Percentiles rank a stretch among this genome's conserved stretches.
phyloP scores from a whole-genome alignment of 92 coral and sea anemone species.

The Bergia puertoricense region DNA sequence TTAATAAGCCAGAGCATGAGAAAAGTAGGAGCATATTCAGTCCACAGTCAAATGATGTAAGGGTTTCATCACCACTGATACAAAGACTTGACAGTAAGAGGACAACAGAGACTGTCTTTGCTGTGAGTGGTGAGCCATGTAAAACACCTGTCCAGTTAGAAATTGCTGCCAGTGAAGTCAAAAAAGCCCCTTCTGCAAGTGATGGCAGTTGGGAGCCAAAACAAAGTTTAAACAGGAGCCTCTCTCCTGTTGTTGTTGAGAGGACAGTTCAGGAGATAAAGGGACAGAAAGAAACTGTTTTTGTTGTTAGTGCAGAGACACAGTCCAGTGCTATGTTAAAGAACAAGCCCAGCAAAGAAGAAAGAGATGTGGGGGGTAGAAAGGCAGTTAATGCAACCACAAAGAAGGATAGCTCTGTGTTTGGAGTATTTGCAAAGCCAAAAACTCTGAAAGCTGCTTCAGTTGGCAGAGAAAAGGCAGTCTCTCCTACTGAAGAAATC shows the following conservation, averaged over 20 bases:
- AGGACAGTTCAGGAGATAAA: conserved; percentile 15
- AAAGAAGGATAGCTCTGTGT: background rate
- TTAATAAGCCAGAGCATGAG: background rate
- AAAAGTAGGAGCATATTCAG: conserved; percentile 9
- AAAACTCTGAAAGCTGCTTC: conserved; percentile 26
- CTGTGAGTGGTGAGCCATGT: conserved; percentile 33
- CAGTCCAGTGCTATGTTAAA: conserved; percentile 1
- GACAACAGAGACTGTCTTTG: conserved; percentile 38
- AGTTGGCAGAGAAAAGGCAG: conserved; percentile 4
- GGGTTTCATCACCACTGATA: background rate
- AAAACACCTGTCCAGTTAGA: background rate
- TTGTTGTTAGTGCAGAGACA: conserved; percentile 52
- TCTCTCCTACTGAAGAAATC: conserved; percentile 22
- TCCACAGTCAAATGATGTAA: conserved; percentile 6
- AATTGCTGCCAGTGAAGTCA: background rate
- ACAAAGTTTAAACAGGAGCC: background rate
- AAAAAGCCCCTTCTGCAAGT: background rate
- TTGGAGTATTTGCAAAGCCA: conserved; percentile 34
- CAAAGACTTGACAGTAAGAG: background rate
- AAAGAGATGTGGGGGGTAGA: background rate
- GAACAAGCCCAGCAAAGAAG: background rate
- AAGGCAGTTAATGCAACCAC: background rate
- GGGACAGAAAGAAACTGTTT: conserved; percentile 47
- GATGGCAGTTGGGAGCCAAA: background rate
- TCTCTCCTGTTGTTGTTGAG: conserved; percentile 29